Evolutionary conservation across 2,113 vertebrate species (phyloP).

Genomic region (Oreochromis niloticus): DNA sequence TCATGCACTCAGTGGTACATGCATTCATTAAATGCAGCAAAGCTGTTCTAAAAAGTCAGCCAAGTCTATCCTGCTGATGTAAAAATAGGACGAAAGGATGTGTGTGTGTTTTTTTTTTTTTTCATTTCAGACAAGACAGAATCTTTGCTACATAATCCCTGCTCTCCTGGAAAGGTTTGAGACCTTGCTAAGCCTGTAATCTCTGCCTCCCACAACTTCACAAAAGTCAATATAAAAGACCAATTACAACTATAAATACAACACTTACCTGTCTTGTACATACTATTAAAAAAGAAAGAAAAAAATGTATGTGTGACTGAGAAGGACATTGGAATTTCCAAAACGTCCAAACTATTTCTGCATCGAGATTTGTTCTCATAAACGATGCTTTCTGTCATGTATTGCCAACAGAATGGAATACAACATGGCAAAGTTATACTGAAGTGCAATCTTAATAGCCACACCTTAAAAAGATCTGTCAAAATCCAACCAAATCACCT

Average conservation of each 20-base stretch:
- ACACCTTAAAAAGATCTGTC: not conserved
- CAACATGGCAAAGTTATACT: not conserved
- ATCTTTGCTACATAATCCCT: conserved; percentile 54
- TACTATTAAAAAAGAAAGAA: conserved; percentile 1
- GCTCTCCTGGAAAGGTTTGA: conserved; percentile 54
- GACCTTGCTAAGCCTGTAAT: conserved; percentile 61
- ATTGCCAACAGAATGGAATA: not conserved
- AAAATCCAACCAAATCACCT: not conserved
- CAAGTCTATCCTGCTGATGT: conserved; percentile 35
- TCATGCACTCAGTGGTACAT: conserved; percentile 7
- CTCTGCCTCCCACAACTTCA: conserved; percentile 62
- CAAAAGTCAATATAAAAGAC: conserved; percentile 56
- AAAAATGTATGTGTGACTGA: not conserved
- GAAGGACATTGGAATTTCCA: not conserved
- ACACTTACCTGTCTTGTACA: conserved; percentile 21
- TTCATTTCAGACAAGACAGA: not conserved
- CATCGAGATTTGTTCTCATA: not conserved
- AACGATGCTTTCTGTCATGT: not conserved
- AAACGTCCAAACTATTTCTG: not conserved
- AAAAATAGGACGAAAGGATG: conserved; percentile 26
- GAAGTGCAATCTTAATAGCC: not conserved
- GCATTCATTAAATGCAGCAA: conserved; percentile 39
- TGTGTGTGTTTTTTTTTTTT: not conserved
- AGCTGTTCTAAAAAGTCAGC: conserved; percentile 28
- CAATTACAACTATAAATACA: conserved; percentile 51